Percentiles rank a stretch among this genome's conserved stretches.
Evolutionary conservation across 2,113 vertebrate genomes (phyloP).

Genomic region (Phylloscopus trochiloides): DNA sequence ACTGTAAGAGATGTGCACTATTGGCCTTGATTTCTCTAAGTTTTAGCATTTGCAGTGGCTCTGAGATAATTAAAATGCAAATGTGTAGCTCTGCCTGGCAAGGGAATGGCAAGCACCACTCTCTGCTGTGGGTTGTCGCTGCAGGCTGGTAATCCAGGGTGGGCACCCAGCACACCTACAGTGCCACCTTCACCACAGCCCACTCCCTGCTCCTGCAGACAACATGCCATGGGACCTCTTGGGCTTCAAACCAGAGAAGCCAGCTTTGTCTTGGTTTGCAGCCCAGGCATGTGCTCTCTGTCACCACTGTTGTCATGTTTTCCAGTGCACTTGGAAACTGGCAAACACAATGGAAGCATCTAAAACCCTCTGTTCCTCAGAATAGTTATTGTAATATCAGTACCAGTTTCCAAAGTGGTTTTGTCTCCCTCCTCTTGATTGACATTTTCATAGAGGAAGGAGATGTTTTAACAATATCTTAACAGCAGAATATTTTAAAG

Average conservation of each 20-base stretch:
- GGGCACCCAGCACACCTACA: rapidly evolving
- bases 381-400: not conserved
- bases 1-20: not conserved
- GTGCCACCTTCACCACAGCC: not conserved
- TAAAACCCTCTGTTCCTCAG: not conserved
- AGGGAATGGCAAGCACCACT: not conserved
- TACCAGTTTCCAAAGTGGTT: not conserved
- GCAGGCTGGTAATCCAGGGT: not conserved
- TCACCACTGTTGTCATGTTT: not conserved
- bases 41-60: not conserved
- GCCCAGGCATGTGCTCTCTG: not conserved
- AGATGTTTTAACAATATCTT: not conserved
- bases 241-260: not conserved
- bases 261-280: not conserved
- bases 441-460: not conserved
- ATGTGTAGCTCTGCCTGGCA: not conserved
- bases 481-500: not conserved
- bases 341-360: not conserved
- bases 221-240: not conserved
- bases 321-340: not conserved
- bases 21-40: not conserved
- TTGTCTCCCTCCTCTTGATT: not conserved
- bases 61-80: not conserved
- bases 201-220: rapidly evolving
- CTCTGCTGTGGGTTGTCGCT: not conserved